Evolutionary conservation across 2,113 vertebrate species (phyloP).

Genomic region (Phalacrocorax brasilianus): DNA sequence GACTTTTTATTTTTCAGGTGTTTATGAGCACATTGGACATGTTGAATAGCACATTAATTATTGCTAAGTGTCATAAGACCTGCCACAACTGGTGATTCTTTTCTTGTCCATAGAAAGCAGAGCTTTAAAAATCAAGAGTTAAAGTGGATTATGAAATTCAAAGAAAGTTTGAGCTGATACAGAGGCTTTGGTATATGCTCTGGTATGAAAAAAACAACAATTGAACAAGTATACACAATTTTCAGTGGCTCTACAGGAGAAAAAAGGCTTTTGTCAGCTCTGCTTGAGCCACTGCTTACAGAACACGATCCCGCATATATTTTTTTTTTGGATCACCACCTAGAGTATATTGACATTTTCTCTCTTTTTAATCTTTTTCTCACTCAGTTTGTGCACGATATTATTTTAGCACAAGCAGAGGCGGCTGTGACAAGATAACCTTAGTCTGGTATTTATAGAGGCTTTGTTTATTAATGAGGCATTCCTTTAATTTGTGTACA

Average conservation of each 20-base stretch:
- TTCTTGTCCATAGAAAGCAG: background rate
- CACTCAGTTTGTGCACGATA: background rate
- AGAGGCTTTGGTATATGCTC: background rate
- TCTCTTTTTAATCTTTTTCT: background rate
- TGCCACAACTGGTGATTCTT: background rate
- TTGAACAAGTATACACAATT: background rate
- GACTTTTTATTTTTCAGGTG: background rate
- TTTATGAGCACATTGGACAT: background rate
- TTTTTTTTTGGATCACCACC: background rate
- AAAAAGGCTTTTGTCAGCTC: background rate
- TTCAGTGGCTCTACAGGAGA: background rate
- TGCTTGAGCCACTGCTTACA: background rate
- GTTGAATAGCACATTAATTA: background rate
- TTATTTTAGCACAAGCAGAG: background rate
- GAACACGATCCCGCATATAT: accelerated
- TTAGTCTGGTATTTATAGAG: background rate
- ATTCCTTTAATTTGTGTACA: background rate
- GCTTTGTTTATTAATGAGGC: background rate
- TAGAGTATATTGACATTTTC: background rate
- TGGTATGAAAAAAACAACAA: background rate
- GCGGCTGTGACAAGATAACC: background rate
- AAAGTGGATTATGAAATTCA: background rate
- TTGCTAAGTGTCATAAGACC: background rate
- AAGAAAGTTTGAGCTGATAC: background rate
- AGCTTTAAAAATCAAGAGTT: background rate